Base-by-base conservation (phyloP, 2,797 vertebrate species). In the Centroberyx gerrardi region DNA sequence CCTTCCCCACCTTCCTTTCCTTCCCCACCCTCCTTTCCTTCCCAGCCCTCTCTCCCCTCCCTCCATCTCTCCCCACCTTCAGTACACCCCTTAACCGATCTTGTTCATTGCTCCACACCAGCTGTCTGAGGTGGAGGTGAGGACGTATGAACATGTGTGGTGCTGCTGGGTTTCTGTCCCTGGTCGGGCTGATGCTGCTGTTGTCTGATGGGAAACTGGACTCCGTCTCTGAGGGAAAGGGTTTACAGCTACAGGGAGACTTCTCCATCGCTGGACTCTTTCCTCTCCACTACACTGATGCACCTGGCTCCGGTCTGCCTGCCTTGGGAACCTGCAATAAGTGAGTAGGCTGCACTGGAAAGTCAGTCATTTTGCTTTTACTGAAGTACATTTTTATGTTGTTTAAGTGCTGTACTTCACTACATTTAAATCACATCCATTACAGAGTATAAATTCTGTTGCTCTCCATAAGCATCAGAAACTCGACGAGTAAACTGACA, bases 201-300 rank as follows among this genome's bases (percentile, higher is more conserved):
- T 46, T 60, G 6, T 55, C 61, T 71, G 33, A 65, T 31, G 86
- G 74, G 13, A 33, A 82, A 17, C 83, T 90, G 40, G 84, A 91
- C 54, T 83, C 86, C 36, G 52, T 44, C 13, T 70, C 83, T 58
- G 65, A 81, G n/a, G 75, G 81, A 8, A 58, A 76, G 17, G 92
- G 90, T 8, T 92, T 96, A 85, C 84, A 88, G 33, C 81, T 95
- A 64, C 68, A 85, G 0, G 96, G 96, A 0, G 89, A 97, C 80
- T 95, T 94, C 70, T 80, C 91, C 69, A 88, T 97, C 1, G 89
- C 94, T 14, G 96, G 96, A 2, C 85, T 96, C 63, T 97, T 97
- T 68, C 90, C 94, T 36, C 91, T 97, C 27, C 95, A 96, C 77
- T 70, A 93, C 62, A 59, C 72, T 7, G 27, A 70, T 0, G 1